These are phyloP conservation scores for Ispidina picta DNA, from an alignment of 2,797 vertebrate species.

Conservation along the genomic window DNA sequence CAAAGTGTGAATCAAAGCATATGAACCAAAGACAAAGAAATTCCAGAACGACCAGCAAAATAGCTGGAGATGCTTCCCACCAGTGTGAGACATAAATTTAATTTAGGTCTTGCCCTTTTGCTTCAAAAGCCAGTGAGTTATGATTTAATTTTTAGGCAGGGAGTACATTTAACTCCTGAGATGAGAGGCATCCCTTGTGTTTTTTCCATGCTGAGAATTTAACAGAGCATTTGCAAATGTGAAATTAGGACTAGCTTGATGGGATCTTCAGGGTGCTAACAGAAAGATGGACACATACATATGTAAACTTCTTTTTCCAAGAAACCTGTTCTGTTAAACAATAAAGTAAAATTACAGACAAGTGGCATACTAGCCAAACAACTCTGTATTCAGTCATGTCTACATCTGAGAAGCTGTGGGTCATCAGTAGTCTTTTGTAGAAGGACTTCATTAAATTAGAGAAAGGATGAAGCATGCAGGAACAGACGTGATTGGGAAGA, in stretches of 20 bases:
- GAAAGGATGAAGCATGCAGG: not conserved
- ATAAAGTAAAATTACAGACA: not conserved
- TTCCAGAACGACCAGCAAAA: conserved; percentile 24
- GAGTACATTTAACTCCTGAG: not conserved
- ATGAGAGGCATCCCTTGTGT: not conserved
- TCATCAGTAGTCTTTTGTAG: not conserved
- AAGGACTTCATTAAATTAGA: not conserved
- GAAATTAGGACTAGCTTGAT: not conserved
- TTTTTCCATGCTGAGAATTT: not conserved
- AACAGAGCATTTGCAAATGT: not conserved
- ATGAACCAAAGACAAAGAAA: conserved; percentile 59
- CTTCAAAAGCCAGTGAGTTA: conserved; percentile 24
- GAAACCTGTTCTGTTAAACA: not conserved
- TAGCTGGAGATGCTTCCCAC: conserved; percentile 50
- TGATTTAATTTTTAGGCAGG: conserved; percentile 12
- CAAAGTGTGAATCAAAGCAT: conserved; percentile 59
- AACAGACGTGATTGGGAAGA: conserved; percentile 7
- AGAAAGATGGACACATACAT: not conserved
- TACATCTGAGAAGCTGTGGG: not conserved
- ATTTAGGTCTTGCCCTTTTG: conserved; percentile 40
- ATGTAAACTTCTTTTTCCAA: not conserved
- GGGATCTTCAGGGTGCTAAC: not conserved
- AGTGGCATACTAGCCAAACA: not conserved
- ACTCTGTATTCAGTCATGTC: not conserved
- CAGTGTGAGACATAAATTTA: conserved; percentile 43